Evolutionary conservation across 2,113 vertebrate species (phyloP), one percentile per base, ranked within the genome.

Genomic region (Mungos mungo): DNA sequence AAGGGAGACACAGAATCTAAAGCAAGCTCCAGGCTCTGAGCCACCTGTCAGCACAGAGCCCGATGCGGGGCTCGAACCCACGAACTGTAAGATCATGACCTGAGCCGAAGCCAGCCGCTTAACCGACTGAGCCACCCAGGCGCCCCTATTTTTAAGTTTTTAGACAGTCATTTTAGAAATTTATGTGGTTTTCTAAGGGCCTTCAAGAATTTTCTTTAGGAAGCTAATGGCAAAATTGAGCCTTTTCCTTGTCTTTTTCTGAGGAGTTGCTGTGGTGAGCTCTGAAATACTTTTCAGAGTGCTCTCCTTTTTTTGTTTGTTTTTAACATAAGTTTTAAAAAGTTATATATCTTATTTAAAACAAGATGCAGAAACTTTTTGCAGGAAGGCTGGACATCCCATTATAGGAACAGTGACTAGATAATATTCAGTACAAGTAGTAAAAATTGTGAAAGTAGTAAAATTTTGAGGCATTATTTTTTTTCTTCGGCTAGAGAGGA

Each of bases 141-240:
- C 41, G 41, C 41, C 41, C 41, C 41, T 74, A 74, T 29, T 76
- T 76, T 76, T 76, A 77, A 31, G 41, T 47, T 47, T 29, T 31
- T 47, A 77, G 27, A 77, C 41, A 52, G n/a, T 94, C n/a, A 91
- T 80, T 92, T 92, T 88, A 82, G 52, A 93, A 95, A 87, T 88
- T 47, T 72, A n/a, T 38, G 7, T 82, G 52, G 16, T 87, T 88
- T 94, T 95, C 54, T 47, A 74, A 92, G 76, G 33, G 3, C 14
- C 18, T 90, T 90, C 50, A 69, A 57, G 82, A 91, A 72, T 91
- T 21, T 60, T 80, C 25, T 45, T 88, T 81, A 74, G 83, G 50
- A 95, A 94, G 16, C 65, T 65, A 29, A 80, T 84, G 18, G 35
- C 23, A 83, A 54, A 97, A 85, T 27, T 80, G 16, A 92, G 33